Evolutionary conservation across 2,113 vertebrate species (phyloP), one percentile per base, ranked within the genome.

Genomic region (Dipodomys spectabilis): DNA sequence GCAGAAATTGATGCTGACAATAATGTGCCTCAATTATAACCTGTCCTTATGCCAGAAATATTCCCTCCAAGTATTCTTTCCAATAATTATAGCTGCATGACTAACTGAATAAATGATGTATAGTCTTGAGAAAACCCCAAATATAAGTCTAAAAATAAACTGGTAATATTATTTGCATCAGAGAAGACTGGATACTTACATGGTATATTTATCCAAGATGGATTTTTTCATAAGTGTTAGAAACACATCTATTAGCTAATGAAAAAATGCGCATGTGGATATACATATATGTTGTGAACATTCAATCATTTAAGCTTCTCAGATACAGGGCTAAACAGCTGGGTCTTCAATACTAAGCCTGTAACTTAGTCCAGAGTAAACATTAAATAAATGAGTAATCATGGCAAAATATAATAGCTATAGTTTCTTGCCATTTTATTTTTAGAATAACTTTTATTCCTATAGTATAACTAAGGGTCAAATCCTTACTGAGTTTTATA

Each of bases 341-440:
- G 11, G 72, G 67, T 88, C 78, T 87, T 78, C 13, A 35, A 19
- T 57, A 53, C 64, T 23, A 82, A 72, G 8, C 18, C 28, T 57
- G 19, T 32, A 10, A 62, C 73, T 18, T 35, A 69, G 25, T 7
- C 39, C 5, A 82, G 81, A 93, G 16, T 45, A 60, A 82, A 22
- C 90, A 35, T 94, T 82, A 81, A 92, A 22, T 71, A 88, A 91
- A 82, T 16, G n/a, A 92, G n/a, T 62, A 22, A 88, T 75, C 79
- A 80, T 89, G 68, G 8, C 13, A 95, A 95, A 91, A 88, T 57
- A 82, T 68, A 87, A 9, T 20, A 67, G 69, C 60, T 85, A 91
- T 8, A 82, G 32, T 69, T 79, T 87, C 49, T 95, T 87, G 78
- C 62, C 35, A 39, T 62, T 78, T n/a, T 81, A 53, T 82, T 93